Evolutionary conservation across 92 coral and sea anemone genomes (phyloP).

Genomic region (Porites lobata): DNA sequence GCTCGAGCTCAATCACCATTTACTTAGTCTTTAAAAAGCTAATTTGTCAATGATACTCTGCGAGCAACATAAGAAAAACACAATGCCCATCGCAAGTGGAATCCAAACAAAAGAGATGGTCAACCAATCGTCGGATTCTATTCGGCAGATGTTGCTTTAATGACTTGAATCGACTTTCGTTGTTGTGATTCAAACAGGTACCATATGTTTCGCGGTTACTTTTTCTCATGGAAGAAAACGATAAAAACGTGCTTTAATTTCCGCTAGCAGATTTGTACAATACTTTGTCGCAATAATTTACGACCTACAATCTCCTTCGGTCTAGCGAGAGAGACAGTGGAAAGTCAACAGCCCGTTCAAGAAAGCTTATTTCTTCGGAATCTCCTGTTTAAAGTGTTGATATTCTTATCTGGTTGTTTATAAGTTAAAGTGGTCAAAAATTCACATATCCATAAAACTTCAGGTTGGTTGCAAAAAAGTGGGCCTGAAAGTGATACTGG

Average conservation of each 20-base stretch:
- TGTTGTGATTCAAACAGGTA: constrained; percentile 79
- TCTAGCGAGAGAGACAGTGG: not conserved
- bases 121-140: constrained; percentile 54
- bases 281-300: not conserved
- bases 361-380: constrained; percentile 2
- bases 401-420: constrained; percentile 7
- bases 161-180: constrained; percentile 64
- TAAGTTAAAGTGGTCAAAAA: not conserved
- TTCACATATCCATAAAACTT: not conserved
- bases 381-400: constrained; percentile 16
- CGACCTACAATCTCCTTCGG: constrained; percentile 4
- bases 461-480: constrained; percentile 8
- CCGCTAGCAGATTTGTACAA: constrained; percentile 12
- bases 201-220: constrained; percentile 87
- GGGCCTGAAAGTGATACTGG: constrained; percentile 1
- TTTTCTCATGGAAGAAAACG: constrained; percentile 79
- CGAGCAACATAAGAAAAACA: constrained; percentile 16
- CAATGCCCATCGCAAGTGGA: constrained; percentile 37
- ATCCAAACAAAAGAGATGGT: constrained; percentile 43
- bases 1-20: constrained; percentile 12
- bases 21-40: constrained; percentile 40
- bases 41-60: constrained; percentile 31
- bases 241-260: constrained; percentile 75
- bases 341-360: not conserved
- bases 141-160: constrained; percentile 75